Evolutionary conservation across 1,140 invertebrate species (phyloP).

Genomic region (Ganaspis sp.): DNA sequence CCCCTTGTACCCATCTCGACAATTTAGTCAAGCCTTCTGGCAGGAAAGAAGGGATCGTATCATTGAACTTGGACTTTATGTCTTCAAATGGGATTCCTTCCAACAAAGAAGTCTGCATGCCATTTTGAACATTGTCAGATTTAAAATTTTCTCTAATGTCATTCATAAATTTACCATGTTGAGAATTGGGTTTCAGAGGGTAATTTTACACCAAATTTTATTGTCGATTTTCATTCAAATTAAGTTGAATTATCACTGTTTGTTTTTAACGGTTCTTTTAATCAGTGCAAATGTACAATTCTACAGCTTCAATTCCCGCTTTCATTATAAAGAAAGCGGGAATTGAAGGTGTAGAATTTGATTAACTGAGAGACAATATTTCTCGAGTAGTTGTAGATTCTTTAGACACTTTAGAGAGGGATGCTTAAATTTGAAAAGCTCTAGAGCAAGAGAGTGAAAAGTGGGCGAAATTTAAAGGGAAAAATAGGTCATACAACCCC

Average conservation of each 20-base stretch:
- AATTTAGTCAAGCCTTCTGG: not conserved
- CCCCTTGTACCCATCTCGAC: not conserved
- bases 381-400: no score
- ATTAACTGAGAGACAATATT: not conserved
- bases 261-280: not conserved
- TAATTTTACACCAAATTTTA: no score
- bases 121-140: no score
- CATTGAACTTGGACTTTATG: not conserved
- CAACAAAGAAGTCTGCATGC: not conserved
- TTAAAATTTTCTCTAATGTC: no score
- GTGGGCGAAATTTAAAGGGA: constrained; percentile 28
- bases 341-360: no score
- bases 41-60: not conserved
- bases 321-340: no score
- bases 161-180: no score
- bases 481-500: constrained; percentile 56
- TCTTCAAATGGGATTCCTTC: not conserved
- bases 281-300: no score
- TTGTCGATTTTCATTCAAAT: no score
- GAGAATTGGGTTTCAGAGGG: no score
- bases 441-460: not conserved
- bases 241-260: no score
- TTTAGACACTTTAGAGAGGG: not conserved
- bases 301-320: no score
- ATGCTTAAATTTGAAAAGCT: not conserved